These are phyloP conservation scores for Atta cephalotes DNA, from an alignment of 1,140 invertebrate species.

Conservation along the genomic window DNA sequence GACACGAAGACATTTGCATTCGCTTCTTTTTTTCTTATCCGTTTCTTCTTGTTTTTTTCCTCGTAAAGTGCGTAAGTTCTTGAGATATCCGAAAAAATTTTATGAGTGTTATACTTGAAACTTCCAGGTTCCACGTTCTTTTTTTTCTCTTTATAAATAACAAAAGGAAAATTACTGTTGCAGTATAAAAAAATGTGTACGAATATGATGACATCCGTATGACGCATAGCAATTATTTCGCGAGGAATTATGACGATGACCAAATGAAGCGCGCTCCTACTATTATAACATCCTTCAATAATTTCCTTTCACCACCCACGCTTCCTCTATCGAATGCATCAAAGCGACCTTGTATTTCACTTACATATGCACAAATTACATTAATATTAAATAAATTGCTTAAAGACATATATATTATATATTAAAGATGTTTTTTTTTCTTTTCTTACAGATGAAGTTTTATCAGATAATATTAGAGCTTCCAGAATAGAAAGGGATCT, in stretches of 20 bases:
- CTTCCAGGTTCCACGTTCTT: not conserved
- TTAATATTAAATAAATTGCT: not conserved
- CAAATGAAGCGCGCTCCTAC: slow-evolving; percentile 41
- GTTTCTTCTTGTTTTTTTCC: not conserved
- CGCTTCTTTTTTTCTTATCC: too few relatives aligned
- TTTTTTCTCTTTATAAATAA: not conserved
- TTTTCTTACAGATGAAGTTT: slow-evolving; percentile 71
- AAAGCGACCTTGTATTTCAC: slow-evolving; percentile 17
- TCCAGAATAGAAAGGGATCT: slow-evolving; percentile 76
- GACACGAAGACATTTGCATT: not conserved
- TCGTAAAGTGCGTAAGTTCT: not conserved
- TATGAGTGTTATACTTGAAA: too few relatives aligned
- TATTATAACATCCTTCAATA: slow-evolving; percentile 42
- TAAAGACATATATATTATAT: not conserved
- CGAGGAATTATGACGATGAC: slow-evolving; percentile 25
- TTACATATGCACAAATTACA: not conserved
- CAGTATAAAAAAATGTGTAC: not conserved
- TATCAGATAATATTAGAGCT: slow-evolving; percentile 61
- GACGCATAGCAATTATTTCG: slow-evolving; percentile 59
- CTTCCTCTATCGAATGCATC: slow-evolving; percentile 40
- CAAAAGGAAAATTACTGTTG: slow-evolving; percentile 7
- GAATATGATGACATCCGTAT: slow-evolving; percentile 28
- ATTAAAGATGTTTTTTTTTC: not conserved
- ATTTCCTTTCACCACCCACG: slow-evolving; percentile 68
- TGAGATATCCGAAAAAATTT: not conserved